These are phyloP conservation scores for Altica lythri DNA, from an alignment of 2,888 invertebrate genomes.

Conservation along the genomic window DNA sequence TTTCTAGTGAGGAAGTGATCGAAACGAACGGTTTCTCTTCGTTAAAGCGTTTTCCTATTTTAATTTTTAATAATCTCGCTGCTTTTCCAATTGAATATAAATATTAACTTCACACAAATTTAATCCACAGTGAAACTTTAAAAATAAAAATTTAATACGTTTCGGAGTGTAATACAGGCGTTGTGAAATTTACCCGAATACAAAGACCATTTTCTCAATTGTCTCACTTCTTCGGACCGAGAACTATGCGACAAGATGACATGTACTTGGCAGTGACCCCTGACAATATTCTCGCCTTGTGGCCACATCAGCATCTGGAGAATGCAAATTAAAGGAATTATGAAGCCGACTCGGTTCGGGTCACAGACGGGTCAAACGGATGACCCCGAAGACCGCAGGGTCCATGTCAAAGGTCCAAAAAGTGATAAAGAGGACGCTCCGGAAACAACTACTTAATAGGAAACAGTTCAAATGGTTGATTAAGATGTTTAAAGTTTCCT, in stretches of 20 bases:
- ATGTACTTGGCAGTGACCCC: slow-evolving; percentile 9
- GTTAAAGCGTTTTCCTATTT: no score
- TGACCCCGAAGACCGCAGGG: slow-evolving; percentile 2
- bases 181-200: no score
- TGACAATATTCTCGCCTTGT: slow-evolving; percentile 4
- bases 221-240: background rate
- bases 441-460: slow-evolving; percentile 9
- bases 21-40: no score
- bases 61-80: no score
- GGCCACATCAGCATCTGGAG: slow-evolving; percentile 1
- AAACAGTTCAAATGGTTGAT: background rate
- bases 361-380: background rate
- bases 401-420: slow-evolving; percentile 10
- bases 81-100: no score
- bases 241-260: slow-evolving; percentile 9
- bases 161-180: no score
- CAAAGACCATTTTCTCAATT: background rate
- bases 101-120: no score
- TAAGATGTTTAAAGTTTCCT: slow-evolving; percentile 3
- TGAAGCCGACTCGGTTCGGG: background rate
- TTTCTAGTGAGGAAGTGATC: no score
- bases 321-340: slow-evolving; percentile 16
- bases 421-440: slow-evolving; percentile 11
- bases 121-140: no score
- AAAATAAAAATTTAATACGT: no score